Evolutionary conservation across 2,797 vertebrate species (phyloP), one percentile per base, ranked within the genome.

Genomic region (Acanthurus leucopareius): DNA sequence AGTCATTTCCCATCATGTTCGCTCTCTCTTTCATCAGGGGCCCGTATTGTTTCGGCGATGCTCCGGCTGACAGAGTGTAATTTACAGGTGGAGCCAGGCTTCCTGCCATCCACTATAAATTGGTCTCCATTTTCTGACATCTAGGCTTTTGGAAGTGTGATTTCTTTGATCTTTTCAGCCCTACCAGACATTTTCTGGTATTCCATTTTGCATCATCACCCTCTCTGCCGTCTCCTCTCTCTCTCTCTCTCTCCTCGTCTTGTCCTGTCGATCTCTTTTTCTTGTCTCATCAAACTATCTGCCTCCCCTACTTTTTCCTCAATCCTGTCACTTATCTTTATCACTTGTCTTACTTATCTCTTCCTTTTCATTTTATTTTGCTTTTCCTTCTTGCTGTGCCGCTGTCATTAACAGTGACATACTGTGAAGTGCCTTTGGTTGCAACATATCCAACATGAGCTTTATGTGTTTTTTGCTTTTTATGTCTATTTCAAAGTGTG

Each of bases 41-140:
- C 52, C 35, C 22, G 68, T 35, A 80, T 91, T 93, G 86, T 92
- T 88, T 87, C 89, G 53, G 70, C 75, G 10, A 65, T 32, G 79
- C 87, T 84, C 70, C 54, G 22, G 66, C 85, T 82, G 85, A 86
- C 84, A 74, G 79, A 75, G 75, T 83, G 86, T 90, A 91, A 93
- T 93, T 94, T 90, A 90, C 92, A 93, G 92, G 91, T 94, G 91
- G 88, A 92, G 84, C 85, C 87, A 59, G 87, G 86, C 87, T 79
- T 87, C 83, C 80, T 90, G 90, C 88, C 91, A 91, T 88, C 86
- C 78, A 75, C 86, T 76, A 84, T 91, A 93, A 94, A 94, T 93
- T 94, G 91, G 80, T 84, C 90, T 92, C 88, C 76, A 80, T 94
- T 94, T 90, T 92, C 88, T 88, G 93, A 94, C 94, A 92, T 91